These are phyloP conservation scores for Seriola dumerili DNA, from an alignment of 2,113 vertebrate genomes.

Conservation along the genomic window DNA sequence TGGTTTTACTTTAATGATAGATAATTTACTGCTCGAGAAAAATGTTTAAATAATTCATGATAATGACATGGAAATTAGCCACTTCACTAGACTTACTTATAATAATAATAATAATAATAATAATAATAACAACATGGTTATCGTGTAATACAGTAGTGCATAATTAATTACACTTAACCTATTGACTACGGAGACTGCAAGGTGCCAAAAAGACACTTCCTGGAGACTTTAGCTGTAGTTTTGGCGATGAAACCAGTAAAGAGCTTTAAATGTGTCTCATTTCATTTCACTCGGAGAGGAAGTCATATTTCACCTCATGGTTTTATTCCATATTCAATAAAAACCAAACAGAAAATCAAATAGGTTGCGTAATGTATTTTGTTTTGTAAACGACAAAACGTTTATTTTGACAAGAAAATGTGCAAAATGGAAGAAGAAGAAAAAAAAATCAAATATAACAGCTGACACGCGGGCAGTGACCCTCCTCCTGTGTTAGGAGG, in stretches of 20 bases:
- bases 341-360: constrained; percentile 28
- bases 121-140: background rate
- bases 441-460: background rate
- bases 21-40: background rate
- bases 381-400: constrained; percentile 34
- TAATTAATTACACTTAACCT: no score
- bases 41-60: background rate
- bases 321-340: constrained; percentile 29
- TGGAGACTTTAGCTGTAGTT: no score
- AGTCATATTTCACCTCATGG: background rate
- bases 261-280: no score
- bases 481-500: constrained; percentile 46
- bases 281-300: background rate
- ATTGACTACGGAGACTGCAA: background rate
- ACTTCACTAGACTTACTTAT: no score
- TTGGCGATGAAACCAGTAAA: no score
- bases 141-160: no score
- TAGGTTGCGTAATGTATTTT: background rate
- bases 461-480: background rate
- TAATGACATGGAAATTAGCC: background rate
- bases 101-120: background rate
- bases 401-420: constrained; percentile 53
- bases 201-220: background rate
- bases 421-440: constrained; percentile 59
- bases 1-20: background rate